A percentile compares a stretch with the other conserved stretches of the same genome.
phyloP scores from a whole-genome alignment of 2,888 invertebrate species.

The Pachydiplax longipennis region DNA sequence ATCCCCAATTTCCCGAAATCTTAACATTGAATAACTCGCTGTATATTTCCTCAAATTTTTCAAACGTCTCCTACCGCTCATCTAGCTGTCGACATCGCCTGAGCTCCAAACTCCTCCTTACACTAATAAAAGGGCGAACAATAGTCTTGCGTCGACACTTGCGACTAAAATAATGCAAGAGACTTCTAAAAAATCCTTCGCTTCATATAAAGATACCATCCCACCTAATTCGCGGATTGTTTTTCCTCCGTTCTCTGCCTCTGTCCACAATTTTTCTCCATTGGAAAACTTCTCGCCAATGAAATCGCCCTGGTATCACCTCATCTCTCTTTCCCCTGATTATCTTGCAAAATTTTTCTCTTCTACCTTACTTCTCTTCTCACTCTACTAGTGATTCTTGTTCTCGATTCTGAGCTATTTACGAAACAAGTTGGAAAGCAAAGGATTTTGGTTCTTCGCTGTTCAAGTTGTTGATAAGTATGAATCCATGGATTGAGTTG shows the following conservation, averaged over 20 bases:
- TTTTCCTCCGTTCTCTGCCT: not conserved
- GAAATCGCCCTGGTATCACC: not conserved
- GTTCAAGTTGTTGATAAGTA: too few relatives aligned
- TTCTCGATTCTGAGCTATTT: not conserved
- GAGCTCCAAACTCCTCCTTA: not conserved
- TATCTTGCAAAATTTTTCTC: not conserved
- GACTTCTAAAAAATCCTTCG: not conserved
- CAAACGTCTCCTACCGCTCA: not conserved
- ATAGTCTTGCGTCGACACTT: not conserved
- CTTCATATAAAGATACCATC: not conserved
- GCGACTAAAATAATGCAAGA: too few relatives aligned
- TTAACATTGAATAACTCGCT: too few relatives aligned
- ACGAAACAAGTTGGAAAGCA: not conserved
- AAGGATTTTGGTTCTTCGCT: too few relatives aligned
- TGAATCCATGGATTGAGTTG: too few relatives aligned
- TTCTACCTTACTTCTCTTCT: not conserved
- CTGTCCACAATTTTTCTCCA: not conserved
- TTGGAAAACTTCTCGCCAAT: not conserved
- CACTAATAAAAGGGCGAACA: not conserved
- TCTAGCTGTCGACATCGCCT: not conserved
- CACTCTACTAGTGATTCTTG: not conserved
- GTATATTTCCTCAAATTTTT: not conserved
- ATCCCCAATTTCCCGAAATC: too few relatives aligned
- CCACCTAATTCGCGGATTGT: not conserved
- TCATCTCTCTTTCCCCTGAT: not conserved